Evolutionary conservation across 2,888 invertebrate species (phyloP).

Genomic region (Clunio marinus): DNA sequence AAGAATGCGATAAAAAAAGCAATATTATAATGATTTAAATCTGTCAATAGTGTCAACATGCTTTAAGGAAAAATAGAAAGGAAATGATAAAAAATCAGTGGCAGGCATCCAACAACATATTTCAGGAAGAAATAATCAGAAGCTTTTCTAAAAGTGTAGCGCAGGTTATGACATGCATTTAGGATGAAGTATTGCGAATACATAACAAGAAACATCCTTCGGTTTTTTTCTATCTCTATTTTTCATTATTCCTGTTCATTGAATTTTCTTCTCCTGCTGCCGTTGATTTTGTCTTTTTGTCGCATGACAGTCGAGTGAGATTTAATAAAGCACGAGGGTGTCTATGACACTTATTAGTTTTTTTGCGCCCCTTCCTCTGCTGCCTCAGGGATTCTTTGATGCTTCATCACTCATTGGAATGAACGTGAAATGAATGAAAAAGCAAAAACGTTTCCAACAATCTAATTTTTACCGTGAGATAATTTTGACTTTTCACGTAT

Average conservation of each 20-base stretch:
- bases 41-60: too few relatives aligned
- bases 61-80: too few relatives aligned
- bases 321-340: background rate
- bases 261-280: background rate
- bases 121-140: too few relatives aligned
- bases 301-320: background rate
- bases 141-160: too few relatives aligned
- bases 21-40: too few relatives aligned
- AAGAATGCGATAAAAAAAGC: too few relatives aligned
- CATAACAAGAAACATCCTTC: too few relatives aligned
- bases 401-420: background rate
- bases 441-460: too few relatives aligned
- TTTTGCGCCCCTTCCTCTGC: background rate
- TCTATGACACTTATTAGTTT: background rate
- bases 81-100: slow-evolving; percentile 4
- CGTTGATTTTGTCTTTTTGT: background rate
- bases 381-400: background rate
- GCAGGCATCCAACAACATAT: background rate
- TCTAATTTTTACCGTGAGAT: background rate
- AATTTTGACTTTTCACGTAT: too few relatives aligned
- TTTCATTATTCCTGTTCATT: background rate
- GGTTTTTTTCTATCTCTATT: too few relatives aligned
- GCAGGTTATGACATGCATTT: too few relatives aligned
- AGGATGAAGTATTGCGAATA: too few relatives aligned
- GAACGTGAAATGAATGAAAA: background rate